phyloP scores from a whole-genome alignment of 1,140 invertebrate species.

The Limonius californicus region DNA sequence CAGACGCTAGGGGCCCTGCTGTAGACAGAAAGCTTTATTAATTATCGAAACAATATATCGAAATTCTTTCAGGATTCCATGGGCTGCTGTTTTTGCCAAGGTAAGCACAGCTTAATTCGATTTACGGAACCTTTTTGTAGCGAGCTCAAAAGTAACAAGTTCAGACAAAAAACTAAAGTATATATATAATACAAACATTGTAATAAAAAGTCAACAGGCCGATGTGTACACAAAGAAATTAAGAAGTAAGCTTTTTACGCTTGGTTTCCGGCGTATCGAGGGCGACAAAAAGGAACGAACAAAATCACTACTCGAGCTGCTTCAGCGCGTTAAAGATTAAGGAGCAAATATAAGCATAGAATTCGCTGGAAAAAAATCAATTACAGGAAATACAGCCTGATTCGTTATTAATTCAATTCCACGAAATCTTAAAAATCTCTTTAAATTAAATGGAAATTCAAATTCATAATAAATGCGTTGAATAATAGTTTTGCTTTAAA shows the following conservation, averaged over 20 bases:
- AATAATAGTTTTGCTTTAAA: too few species aligned
- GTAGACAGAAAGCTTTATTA: conserved; percentile 1
- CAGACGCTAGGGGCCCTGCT: background rate
- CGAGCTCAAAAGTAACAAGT: background rate
- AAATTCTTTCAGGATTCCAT: background rate
- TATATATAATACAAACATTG: conserved; percentile 5
- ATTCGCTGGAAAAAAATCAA: too few species aligned
- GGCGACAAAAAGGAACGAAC: background rate
- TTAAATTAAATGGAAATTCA: too few species aligned
- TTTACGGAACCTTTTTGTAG: background rate
- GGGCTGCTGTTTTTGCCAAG: background rate
- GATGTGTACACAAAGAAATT: conserved; percentile 11
- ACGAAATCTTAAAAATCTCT: too few species aligned
- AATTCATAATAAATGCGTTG: too few species aligned
- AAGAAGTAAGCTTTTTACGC: conserved; percentile 8
- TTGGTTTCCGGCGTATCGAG: background rate
- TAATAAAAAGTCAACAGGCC: conserved; percentile 5
- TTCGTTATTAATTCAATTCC: too few species aligned
- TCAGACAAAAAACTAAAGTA: conserved; percentile 1
- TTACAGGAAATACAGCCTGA: too few species aligned
- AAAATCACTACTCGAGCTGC: background rate
- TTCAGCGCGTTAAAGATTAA: background rate
- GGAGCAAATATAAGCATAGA: too few species aligned
- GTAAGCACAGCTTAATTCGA: background rate
- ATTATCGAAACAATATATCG: conserved; percentile 9